Base-by-base conservation (phyloP, 2,888 invertebrate genomes). In the Steromphala cineraria region DNA sequence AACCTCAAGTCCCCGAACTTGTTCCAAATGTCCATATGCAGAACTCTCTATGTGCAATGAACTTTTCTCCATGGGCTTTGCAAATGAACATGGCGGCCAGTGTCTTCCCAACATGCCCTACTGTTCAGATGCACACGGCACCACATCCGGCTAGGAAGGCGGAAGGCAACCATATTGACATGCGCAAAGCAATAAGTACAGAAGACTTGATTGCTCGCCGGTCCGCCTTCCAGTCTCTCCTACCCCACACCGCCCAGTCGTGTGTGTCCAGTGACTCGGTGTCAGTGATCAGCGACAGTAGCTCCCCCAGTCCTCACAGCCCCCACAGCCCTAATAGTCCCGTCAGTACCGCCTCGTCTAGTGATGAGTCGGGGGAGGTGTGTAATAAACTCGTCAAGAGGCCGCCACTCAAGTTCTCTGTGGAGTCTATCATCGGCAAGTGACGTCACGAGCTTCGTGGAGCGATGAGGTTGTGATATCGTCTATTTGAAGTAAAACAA, bases 361-460 rank as follows among this genome's bases (percentile, higher is more conserved):
- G 75, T 74, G 81, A 82, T 21, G 82, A 79, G 17, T 10, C 53
- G 8, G 31, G 55, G 0, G 80, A 82, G 21, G 28, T 40, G 21
- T 53, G 76, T 24, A 75, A n/a, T 24, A 78, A 83, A 71, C 67
- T 56, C n/a, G 28, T 40, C 79, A 52, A 79, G 13, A 83, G 81
- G 53, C 76, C 84, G 2, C 75, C 53, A 28, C 79, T 89, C 8
- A 89, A 87, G 24, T 89, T 89, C 78, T 89, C 89, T 10, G 87
- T 89, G 5, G 87, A 86, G 46, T 85, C 88, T 7, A 87, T 89
- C 15, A 86, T 89, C 17, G 86, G 87, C 19, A 82, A 81, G 28
- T 81, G 74, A 67, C 82, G 46, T 77, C 40, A 15, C 36, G 53
- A 75, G 40, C 15, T n/a, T 46, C 19, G 10, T 8, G 53, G 31